Conservation (phyloP, 2,888 invertebrate genomes). For the Xylota sylvarum region DNA sequence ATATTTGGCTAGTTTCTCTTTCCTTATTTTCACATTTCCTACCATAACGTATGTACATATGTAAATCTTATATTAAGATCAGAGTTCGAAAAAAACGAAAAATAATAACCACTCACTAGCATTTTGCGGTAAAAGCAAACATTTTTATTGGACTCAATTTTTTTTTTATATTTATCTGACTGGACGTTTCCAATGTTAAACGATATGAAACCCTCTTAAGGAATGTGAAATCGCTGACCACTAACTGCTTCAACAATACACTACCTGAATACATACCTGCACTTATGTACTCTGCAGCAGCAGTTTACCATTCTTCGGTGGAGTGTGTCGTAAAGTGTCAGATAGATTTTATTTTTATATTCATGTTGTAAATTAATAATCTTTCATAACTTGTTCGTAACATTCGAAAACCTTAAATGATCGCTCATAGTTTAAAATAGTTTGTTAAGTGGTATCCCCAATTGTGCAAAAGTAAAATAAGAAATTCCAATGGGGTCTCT, state of each 20-base stretch:
- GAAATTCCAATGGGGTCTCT: conserved; percentile 55
- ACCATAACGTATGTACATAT: too few relatives aligned
- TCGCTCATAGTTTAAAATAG: background rate
- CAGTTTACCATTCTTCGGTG: conserved; percentile 64
- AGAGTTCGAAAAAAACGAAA: too few relatives aligned
- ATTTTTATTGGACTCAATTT: too few relatives aligned
- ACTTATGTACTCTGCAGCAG: conserved; percentile 63
- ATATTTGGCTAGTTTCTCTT: too few relatives aligned
- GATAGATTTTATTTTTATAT: conserved; percentile 44
- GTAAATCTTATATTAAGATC: too few relatives aligned
- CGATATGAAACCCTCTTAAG: conserved; percentile 49
- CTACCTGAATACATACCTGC: conserved; percentile 56
- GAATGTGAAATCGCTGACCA: conserved; percentile 69
- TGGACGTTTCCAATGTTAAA: conserved; percentile 38
- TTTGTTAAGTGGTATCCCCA: background rate
- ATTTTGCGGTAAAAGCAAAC: too few relatives aligned
- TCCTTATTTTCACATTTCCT: too few relatives aligned
- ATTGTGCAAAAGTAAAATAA: conserved; percentile 20
- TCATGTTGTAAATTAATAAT: background rate
- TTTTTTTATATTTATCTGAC: conserved; percentile 7
- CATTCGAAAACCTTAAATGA: background rate
- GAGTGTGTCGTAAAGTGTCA: conserved; percentile 66
- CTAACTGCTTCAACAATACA: conserved; percentile 37
- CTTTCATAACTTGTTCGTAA: background rate
- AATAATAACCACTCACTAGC: too few relatives aligned